phyloP scores from a whole-genome alignment of 2,113 vertebrate species.

The Siniperca chuatsi region DNA sequence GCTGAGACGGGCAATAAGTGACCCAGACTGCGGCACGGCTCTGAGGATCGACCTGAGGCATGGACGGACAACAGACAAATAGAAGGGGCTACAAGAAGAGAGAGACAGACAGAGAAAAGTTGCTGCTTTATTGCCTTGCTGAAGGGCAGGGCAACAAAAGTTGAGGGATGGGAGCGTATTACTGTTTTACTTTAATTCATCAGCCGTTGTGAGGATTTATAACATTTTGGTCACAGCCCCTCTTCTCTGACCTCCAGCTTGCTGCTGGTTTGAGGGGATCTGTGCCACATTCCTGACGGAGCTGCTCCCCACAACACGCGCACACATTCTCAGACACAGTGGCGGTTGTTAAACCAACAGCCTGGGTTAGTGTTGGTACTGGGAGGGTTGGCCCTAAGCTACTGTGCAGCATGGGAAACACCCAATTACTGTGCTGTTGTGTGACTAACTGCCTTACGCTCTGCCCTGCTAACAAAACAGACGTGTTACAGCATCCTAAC shows the following conservation, averaged over 20 bases:
- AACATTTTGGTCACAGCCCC: not conserved
- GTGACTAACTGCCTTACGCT: not conserved
- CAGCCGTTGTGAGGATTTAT: constrained; percentile 11
- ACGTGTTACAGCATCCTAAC: not conserved
- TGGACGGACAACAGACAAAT: not conserved
- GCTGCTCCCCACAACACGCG: constrained; percentile 30
- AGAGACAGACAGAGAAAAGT: too few species aligned
- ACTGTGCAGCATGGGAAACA: constrained; percentile 60
- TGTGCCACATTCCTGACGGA: constrained; percentile 58
- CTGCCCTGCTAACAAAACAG: not conserved
- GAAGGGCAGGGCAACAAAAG: not conserved
- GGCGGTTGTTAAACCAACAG: constrained; percentile 78
- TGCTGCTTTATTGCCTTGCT: constrained; percentile 5
- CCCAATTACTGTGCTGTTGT: not conserved
- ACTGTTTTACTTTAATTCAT: not conserved
- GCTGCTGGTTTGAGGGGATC: constrained; percentile 40
- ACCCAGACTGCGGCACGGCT: constrained; percentile 19
- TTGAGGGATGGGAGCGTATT: not conserved
- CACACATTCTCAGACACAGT: constrained; percentile 77
- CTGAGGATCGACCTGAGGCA: not conserved
- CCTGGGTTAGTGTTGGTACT: constrained; percentile 62
- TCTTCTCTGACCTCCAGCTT: constrained; percentile 24
- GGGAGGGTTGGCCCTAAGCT: constrained; percentile 54
- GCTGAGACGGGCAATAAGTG: constrained; percentile 22
- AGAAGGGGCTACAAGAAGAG: not conserved